Evolutionary conservation across 1,140 invertebrate species (phyloP).

Genomic region (Dreissena polymorpha): DNA sequence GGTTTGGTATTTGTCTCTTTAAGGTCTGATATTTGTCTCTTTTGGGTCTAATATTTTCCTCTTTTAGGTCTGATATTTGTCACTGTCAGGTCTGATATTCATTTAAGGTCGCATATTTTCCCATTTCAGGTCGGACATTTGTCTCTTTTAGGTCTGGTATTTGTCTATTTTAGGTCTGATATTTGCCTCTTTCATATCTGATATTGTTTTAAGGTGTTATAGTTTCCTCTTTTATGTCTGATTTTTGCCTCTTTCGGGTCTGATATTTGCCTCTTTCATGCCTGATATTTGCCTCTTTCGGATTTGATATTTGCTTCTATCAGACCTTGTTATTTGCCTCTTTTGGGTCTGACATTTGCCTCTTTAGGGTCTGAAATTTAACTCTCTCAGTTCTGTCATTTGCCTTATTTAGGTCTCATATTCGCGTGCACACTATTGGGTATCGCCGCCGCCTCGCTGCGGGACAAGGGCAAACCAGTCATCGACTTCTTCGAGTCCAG

Average conservation of each 20-base stretch:
- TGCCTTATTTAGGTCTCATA: constrained; percentile 49
- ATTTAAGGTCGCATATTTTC: no score
- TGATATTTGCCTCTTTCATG: no score
- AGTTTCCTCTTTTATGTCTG: no score
- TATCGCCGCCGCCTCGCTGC: constrained; percentile 90
- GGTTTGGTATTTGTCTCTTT: not conserved
- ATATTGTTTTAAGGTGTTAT: no score
- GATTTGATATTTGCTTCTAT: not conserved
- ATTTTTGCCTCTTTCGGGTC: no score
- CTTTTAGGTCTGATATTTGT: no score
- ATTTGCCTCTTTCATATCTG: not conserved
- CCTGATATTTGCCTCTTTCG: no score
- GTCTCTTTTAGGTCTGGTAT: not conserved
- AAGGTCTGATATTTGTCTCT: not conserved
- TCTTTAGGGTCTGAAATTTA: not conserved
- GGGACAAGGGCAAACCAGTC: constrained; percentile 81
- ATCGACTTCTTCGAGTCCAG: constrained; percentile 49
- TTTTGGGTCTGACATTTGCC: not conserved
- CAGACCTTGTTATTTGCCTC: not conserved
- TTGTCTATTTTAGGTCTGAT: not conserved
- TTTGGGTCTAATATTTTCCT: constrained; percentile 38
- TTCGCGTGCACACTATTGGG: constrained; percentile 54
- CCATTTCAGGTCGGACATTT: no score
- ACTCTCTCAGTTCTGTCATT: not conserved
- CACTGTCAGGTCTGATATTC: no score